Percentiles rank a stretch among this genome's conserved stretches.
These are phyloP conservation scores for Pitta sordida DNA, from an alignment of 2,113 vertebrate genomes.

Conservation along the genomic window DNA sequence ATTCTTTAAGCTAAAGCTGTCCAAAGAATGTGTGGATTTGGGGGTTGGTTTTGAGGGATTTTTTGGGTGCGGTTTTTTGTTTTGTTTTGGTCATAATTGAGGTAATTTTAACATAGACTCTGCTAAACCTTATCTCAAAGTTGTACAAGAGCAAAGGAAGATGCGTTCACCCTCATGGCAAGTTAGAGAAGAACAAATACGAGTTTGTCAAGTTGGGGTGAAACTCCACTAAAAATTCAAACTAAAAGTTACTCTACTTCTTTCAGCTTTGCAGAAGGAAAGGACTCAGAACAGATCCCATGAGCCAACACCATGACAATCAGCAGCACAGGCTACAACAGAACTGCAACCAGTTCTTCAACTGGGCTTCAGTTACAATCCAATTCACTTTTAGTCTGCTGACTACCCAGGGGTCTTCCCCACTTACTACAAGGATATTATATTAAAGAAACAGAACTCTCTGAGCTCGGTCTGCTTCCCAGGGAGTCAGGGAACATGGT, in stretches of 20 bases:
- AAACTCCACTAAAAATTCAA: not conserved
- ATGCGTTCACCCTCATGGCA: not conserved
- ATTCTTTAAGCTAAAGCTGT: not conserved
- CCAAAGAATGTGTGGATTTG: not conserved
- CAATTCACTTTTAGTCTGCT: not conserved
- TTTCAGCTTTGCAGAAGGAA: not conserved
- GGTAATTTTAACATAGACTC: not conserved
- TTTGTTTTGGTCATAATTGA: not conserved
- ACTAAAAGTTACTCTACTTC: not conserved
- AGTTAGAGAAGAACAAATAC: not conserved
- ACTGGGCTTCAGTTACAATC: not conserved
- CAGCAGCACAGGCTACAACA: not conserved
- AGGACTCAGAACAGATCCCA: not conserved
- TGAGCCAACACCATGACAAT: not conserved
- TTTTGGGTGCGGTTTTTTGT: not conserved
- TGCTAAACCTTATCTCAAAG: not conserved
- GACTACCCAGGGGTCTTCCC: not conserved
- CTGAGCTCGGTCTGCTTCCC: not conserved
- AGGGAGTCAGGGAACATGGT: not conserved
- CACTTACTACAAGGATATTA: not conserved
- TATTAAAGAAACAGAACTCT: not conserved
- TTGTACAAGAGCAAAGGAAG: not conserved
- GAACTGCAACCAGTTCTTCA: not conserved
- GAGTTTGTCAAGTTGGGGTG: not conserved
- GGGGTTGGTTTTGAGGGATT: fast-evolving